Evolutionary conservation across 1,140 invertebrate genomes (phyloP), one percentile per base, ranked within the genome.

Genomic region (Lordiphosa collinella): DNA sequence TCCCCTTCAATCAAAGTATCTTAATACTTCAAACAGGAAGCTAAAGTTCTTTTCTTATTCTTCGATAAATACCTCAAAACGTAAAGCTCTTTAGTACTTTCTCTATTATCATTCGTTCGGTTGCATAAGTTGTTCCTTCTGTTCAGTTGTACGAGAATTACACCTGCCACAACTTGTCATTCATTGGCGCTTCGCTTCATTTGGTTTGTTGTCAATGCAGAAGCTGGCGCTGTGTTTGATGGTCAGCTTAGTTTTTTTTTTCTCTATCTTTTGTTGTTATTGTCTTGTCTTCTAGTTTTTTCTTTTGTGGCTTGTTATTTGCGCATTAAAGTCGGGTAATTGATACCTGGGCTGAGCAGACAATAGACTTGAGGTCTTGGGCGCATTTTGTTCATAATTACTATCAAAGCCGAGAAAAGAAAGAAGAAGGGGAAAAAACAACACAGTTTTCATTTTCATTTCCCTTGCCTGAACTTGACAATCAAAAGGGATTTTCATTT

Each of bases 261-360:
- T 40, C 43, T 22, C 13, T 13, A 11, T 14, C 41, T 41, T 61
- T 58, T 50, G 5, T 54, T 72, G 40, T 44, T 48, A 50, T 70
- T 65, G 56, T 46, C 32, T 48, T 34, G 37, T 10, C 29, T 32
- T 25, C 7, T 7, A 29, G 25, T 7, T 13, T 38, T 67, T 65
- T 79, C 50, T 71, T 70, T 80, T 59, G 53, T 80, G 56, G 36
- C 70, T 82, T 65, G 76, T 80, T 82, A 82, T 80, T 68, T 80
- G 76, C 71, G 76, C 78, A 76, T 80, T 80, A 80, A 71, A 80
- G 58, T 59, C 62, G 63, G 64, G 78, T 82, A 82, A 82, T 82
- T 82, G 78, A 82, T 82, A 82, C 78, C 76, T 84, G 55, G 57
- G 73, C 48, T 54, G 32, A 49, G 53, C 18, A 29, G 64, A 74